Conservation (phyloP, 2,888 invertebrate species). For the Lasioglossum lativentre region DNA sequence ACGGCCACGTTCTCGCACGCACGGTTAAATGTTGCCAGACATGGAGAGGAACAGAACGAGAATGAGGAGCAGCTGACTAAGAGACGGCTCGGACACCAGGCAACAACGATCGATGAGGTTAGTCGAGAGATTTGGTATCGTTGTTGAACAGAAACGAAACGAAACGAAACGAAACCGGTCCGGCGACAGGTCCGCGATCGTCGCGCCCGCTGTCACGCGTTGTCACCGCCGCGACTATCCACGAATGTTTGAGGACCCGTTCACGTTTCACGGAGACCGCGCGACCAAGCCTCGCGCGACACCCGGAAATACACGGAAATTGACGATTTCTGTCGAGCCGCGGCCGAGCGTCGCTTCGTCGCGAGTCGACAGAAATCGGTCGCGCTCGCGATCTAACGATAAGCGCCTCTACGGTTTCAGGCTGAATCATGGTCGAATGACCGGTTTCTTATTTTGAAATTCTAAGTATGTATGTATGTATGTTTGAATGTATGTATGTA, state of each 20-base stretch:
- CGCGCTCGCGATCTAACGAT: slow-evolving; percentile 39
- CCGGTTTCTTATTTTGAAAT: neutral
- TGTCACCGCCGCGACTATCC: slow-evolving; percentile 31
- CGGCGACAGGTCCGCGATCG: neutral
- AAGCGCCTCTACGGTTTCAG: neutral
- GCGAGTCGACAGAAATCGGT: slow-evolving; percentile 26
- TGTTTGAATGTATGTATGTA: too few species aligned
- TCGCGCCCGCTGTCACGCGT: neutral
- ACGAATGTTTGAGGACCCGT: slow-evolving; percentile 40
- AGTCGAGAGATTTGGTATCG: slow-evolving; percentile 35
- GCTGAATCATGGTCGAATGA: neutral
- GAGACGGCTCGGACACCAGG: slow-evolving; percentile 55
- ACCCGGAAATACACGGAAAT: slow-evolving; percentile 50
- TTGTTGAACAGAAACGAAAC: neutral
- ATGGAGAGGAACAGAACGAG: slow-evolving; percentile 70
- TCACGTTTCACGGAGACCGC: slow-evolving; percentile 6
- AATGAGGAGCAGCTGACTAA: slow-evolving; percentile 76
- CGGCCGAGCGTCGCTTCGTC: neutral
- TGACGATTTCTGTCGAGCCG: slow-evolving; percentile 50
- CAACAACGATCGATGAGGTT: slow-evolving; percentile 73
- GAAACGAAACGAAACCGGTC: neutral
- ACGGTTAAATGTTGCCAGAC: slow-evolving; percentile 56
- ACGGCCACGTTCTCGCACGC: slow-evolving; percentile 53
- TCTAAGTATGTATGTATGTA: too few species aligned
- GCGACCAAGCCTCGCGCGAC: slow-evolving; percentile 27